Evolutionary conservation across 2,888 invertebrate genomes (phyloP).

Genomic region (Steinernema carpocapsae): DNA sequence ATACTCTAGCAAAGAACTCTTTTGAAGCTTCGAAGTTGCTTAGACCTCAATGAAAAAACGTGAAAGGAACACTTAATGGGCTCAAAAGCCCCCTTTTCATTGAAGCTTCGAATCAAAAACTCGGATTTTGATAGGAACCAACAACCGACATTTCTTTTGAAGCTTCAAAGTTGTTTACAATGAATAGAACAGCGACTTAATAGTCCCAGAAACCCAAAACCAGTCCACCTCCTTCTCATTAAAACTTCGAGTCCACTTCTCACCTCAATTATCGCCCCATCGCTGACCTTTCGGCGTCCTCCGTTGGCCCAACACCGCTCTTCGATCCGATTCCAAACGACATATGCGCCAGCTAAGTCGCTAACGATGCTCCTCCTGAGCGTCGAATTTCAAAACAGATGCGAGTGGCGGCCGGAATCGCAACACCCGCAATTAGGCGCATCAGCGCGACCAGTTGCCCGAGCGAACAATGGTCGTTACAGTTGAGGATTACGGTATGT

Average conservation of each 20-base stretch:
- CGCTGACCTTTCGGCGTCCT: constrained; percentile 28
- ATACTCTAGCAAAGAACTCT: too few species aligned
- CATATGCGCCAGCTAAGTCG: constrained; percentile 30
- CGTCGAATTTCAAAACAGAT: constrained; percentile 34
- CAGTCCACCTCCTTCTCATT: background rate
- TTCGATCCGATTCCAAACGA: constrained; percentile 15
- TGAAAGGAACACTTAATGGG: too few species aligned
- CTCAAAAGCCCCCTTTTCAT: too few species aligned
- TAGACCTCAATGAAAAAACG: too few species aligned
- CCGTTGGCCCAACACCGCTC: background rate
- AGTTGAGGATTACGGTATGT: constrained; percentile 14
- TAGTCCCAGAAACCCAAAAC: background rate
- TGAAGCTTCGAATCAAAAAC: too few species aligned
- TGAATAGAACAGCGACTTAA: too few species aligned
- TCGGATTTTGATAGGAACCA: too few species aligned
- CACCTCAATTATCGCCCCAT: constrained; percentile 14
- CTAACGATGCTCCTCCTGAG: background rate
- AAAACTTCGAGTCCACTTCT: background rate
- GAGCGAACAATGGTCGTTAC: constrained; percentile 29
- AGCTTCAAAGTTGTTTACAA: too few species aligned
- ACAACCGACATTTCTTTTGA: too few species aligned
- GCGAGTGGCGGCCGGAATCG: background rate
- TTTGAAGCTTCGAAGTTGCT: too few species aligned
- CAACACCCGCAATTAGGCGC: constrained; percentile 25
- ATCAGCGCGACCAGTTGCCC: constrained; percentile 15